Evolutionary conservation across 2,888 invertebrate genomes (phyloP).

Genomic region (Zaprionus lineosus): DNA sequence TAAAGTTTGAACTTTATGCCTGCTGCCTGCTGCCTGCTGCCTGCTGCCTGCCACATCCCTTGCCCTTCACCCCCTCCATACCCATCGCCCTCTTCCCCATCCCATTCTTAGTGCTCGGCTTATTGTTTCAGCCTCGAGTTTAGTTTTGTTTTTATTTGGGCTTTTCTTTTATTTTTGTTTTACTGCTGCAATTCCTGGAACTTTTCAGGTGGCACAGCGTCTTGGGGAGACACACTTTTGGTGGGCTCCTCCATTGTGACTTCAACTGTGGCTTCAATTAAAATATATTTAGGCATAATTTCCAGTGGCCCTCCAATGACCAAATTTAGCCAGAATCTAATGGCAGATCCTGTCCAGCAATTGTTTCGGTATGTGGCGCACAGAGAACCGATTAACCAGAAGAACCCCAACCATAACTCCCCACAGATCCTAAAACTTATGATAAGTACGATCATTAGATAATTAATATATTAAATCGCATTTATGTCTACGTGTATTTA

Average conservation of each 20-base stretch:
- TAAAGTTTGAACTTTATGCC: constrained; percentile 77
- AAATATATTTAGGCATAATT: constrained; percentile 66
- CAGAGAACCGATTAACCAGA: no score
- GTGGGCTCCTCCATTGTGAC: constrained; percentile 58
- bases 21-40: constrained; percentile 25
- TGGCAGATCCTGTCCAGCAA: background rate
- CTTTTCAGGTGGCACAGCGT: constrained; percentile 79
- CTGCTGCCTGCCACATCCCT: background rate
- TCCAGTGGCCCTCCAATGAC: background rate
- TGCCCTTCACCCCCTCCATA: background rate
- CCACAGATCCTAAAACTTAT: constrained; percentile 1
- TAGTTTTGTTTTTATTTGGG: constrained; percentile 14
- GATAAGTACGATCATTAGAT: constrained; percentile 27
- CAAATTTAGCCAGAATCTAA: no score
- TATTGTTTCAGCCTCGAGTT: constrained; percentile 58
- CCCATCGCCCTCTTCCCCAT: no score
- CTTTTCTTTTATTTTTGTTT: constrained; percentile 39
- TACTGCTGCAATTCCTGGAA: constrained; percentile 69
- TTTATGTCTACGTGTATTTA: constrained; percentile 49
- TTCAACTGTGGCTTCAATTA: constrained; percentile 63
- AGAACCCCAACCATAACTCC: background rate
- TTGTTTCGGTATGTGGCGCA: no score
- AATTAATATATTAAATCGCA: constrained; percentile 56
- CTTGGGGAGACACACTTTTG: constrained; percentile 71
- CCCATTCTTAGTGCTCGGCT: no score